A percentile compares a stretch with the other conserved stretches of the same genome.
phyloP scores from a whole-genome alignment of 2,113 vertebrate genomes.

The Formicarius rufipectus region DNA sequence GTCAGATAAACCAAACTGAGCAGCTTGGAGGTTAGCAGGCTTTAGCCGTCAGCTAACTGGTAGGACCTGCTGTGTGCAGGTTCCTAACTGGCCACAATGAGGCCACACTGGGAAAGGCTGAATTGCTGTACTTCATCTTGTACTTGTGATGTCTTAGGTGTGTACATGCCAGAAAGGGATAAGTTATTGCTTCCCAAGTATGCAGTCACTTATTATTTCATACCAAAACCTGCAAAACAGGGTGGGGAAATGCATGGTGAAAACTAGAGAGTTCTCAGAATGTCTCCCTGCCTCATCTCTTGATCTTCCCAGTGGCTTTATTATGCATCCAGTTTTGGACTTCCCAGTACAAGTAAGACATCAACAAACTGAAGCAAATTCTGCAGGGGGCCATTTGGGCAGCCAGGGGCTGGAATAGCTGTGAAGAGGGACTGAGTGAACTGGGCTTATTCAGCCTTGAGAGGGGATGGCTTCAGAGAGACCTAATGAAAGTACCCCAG shows the following conservation, averaged over 20 bases:
- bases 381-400: background rate
- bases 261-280: background rate
- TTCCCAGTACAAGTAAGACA: background rate
- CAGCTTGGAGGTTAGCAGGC: background rate
- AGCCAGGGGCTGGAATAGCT: background rate
- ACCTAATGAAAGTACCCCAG: background rate
- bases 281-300: background rate
- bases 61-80: background rate
- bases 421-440: background rate
- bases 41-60: background rate
- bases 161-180: background rate
- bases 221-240: background rate
- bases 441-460: background rate
- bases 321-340: background rate
- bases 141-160: background rate
- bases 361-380: background rate
- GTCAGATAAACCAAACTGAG: background rate
- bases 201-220: background rate
- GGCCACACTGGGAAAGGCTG: fast-evolving
- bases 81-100: background rate
- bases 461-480: background rate
- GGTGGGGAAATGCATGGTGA: background rate
- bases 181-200: background rate
- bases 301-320: background rate
- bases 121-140: background rate